phyloP scores from a whole-genome alignment of 30 jellyfish, hydroid and myxozoan species.

The Haliclystus octoradiatus region DNA sequence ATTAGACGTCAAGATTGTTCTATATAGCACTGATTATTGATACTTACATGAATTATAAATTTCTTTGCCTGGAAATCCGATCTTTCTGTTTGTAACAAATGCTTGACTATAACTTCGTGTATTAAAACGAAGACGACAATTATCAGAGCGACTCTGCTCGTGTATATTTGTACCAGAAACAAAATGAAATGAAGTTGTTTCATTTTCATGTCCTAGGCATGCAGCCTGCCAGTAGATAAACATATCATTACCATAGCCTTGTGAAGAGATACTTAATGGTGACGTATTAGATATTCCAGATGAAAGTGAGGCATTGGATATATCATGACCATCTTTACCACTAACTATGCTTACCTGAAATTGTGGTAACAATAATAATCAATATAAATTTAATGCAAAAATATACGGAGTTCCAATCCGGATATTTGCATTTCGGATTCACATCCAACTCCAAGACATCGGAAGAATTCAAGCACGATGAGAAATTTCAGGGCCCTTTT shows the following conservation, averaged over 20 bases:
- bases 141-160: constrained; percentile 76
- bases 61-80: constrained; percentile 81
- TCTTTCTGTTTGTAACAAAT: constrained; percentile 52
- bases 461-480: too few relatives aligned
- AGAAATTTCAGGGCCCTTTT: too few relatives aligned
- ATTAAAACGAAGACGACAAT: constrained; percentile 58
- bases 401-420: too few relatives aligned
- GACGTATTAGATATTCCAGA: constrained; percentile 82
- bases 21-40: too few relatives aligned
- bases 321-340: background rate
- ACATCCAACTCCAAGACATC: too few relatives aligned
- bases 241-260: constrained; percentile 89
- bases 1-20: too few relatives aligned
- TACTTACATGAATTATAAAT: constrained; percentile 74
- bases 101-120: constrained; percentile 60
- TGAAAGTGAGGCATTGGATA: constrained; percentile 6
- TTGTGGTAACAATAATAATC: too few relatives aligned
- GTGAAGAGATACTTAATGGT: constrained; percentile 74
- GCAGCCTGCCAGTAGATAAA: constrained; percentile 87
- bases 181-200: constrained; percentile 59
- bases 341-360: background rate
- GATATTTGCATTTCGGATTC: too few relatives aligned
- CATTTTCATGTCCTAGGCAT: constrained; percentile 75
- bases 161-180: constrained; percentile 89
- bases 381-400: too few relatives aligned